A percentile compares a stretch with the other conserved stretches of the same genome.
Evolutionary conservation across 2,888 invertebrate species (phyloP).

Genomic region (Macrostomum cliftonense): DNA sequence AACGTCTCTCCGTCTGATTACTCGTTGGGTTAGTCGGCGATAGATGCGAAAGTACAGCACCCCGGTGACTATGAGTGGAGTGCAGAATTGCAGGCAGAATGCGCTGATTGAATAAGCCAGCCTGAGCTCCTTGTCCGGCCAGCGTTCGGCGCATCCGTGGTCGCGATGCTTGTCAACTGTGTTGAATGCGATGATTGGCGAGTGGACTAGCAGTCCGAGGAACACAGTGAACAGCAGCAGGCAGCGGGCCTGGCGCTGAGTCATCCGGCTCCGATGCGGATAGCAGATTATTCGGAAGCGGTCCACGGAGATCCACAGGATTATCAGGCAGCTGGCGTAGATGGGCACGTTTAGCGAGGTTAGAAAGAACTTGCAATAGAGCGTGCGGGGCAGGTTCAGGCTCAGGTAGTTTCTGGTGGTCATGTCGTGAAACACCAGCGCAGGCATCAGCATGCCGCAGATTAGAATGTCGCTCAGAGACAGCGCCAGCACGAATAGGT

Average conservation of each 20-base stretch:
- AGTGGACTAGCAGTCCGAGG: no score
- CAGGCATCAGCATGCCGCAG: slow-evolving; percentile 9
- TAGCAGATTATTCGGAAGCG: slow-evolving; percentile 12
- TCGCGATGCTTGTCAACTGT: no score
- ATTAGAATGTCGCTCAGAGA: slow-evolving; percentile 10
- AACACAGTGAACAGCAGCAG: slow-evolving; percentile 5
- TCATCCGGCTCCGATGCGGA: slow-evolving; percentile 7
- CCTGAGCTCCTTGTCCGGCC: slow-evolving; percentile 1
- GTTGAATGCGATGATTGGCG: no score
- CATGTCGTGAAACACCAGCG: slow-evolving; percentile 10
- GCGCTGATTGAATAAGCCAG: slow-evolving; percentile 6
- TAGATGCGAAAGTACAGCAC: slow-evolving; percentile 9
- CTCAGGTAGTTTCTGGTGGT: no score
- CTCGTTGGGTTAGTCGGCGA: slow-evolving; percentile 4
- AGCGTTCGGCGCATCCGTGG: slow-evolving; percentile 5
- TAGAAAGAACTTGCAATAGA: slow-evolving; percentile 8
- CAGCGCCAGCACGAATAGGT: slow-evolving; percentile 9
- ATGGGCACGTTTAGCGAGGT: neutral
- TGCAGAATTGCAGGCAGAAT: slow-evolving; percentile 11
- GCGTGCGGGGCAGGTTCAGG: neutral
- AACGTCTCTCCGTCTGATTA: slow-evolving; percentile 4
- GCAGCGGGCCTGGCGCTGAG: neutral
- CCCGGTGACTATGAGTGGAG: slow-evolving; percentile 7
- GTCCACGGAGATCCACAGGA: slow-evolving; percentile 10
- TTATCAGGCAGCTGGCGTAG: slow-evolving; percentile 8